Percentiles rank a stretch among this genome's conserved stretches.
Conservation (phyloP, 2,113 vertebrate genomes). For the Gallinago jamesoni region DNA sequence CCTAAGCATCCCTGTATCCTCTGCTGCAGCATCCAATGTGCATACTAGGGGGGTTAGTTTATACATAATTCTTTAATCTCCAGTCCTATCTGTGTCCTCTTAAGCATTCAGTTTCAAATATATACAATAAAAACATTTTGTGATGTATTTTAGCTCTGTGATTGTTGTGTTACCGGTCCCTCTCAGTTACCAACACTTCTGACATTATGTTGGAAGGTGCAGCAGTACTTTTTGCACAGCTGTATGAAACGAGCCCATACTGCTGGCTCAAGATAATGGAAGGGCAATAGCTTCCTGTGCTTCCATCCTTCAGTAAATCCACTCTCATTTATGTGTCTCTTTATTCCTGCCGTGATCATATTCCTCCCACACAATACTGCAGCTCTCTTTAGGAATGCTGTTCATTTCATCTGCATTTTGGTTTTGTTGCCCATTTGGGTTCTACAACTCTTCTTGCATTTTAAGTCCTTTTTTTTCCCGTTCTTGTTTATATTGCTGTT, state of each 20-base stretch:
- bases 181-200: neutral
- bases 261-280: neutral
- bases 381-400: neutral
- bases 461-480: neutral
- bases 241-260: rapidly evolving
- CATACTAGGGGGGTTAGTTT: neutral
- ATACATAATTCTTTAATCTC: neutral
- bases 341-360: neutral
- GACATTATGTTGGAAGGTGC: neutral
- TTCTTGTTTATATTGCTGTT: neutral
- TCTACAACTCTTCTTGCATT: neutral
- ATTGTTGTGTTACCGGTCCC: neutral
- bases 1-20: neutral
- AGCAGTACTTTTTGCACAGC: neutral
- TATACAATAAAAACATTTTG: neutral
- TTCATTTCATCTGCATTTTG: neutral
- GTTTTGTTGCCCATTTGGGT: neutral
- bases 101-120: neutral
- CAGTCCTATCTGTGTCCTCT: neutral
- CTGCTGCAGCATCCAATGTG: neutral
- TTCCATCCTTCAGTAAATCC: neutral
- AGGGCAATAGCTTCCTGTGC: neutral
- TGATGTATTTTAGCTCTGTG: neutral
- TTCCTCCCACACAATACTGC: neutral
- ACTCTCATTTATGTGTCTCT: neutral